These are phyloP conservation scores for Megaceryle alcyon DNA, from an alignment of 2,797 vertebrate genomes.

Conservation along the genomic window DNA sequence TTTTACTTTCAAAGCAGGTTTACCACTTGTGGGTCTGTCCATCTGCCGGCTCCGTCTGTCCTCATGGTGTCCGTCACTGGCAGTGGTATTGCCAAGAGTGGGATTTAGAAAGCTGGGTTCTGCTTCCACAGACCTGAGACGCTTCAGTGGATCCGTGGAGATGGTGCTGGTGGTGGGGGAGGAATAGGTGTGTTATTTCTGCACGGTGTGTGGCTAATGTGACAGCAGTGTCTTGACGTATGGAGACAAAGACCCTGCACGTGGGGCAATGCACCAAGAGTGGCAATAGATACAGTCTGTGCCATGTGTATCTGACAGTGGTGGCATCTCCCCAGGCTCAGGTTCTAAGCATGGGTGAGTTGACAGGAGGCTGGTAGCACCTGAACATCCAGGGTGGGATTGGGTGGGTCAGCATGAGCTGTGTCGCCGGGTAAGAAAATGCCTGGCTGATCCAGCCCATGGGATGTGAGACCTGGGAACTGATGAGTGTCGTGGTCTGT, in stretches of 20 bases:
- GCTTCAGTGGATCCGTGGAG: neutral
- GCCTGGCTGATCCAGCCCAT: neutral
- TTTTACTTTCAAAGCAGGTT: neutral
- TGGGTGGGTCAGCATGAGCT: neutral
- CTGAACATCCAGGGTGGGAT: neutral
- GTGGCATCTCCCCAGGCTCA: neutral
- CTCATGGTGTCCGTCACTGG: accelerated
- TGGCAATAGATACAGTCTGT: accelerated
- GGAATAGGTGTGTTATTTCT: neutral
- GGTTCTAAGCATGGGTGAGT: neutral
- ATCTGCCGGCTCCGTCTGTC: neutral
- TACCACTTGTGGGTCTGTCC: neutral
- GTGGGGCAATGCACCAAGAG: neutral
- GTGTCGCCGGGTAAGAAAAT: neutral
- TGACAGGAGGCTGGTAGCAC: neutral
- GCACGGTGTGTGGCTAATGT: neutral
- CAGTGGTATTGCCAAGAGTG: neutral
- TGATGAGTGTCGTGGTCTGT: accelerated
- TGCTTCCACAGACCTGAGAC: neutral
- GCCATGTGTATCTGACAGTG: neutral
- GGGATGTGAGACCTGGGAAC: neutral
- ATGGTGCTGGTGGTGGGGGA: neutral
- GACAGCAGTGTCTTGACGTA: neutral
- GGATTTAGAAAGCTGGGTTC: neutral
- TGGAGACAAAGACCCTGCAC: neutral